A percentile compares a stretch with the other conserved stretches of the same genome.
Conservation (phyloP, 2,888 invertebrate genomes). For the Automeris io region DNA sequence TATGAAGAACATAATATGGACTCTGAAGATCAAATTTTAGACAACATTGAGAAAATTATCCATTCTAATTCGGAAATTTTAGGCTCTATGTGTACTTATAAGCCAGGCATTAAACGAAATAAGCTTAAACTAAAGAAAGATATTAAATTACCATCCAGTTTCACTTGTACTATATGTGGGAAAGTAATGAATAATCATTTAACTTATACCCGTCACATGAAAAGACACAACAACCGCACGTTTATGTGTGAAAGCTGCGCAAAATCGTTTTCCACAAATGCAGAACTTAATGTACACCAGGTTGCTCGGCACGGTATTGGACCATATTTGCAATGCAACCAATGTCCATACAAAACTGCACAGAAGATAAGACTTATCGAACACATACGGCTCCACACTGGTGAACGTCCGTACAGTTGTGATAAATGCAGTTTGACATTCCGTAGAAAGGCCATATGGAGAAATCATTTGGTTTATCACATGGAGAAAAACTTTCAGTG, state of each 20-base stretch:
- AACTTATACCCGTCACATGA: conserved; percentile 54
- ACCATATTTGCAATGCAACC: conserved; percentile 43
- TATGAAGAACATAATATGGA: not conserved
- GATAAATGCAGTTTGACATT: conserved; percentile 63
- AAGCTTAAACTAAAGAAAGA: not conserved
- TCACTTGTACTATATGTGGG: conserved; percentile 44
- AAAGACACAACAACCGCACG: conserved; percentile 45
- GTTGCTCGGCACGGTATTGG: conserved; percentile 49
- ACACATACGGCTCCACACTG: conserved; percentile 56
- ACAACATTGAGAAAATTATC: not conserved
- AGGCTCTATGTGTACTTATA: not conserved
- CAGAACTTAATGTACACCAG: conserved; percentile 45
- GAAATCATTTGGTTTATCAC: conserved; percentile 57
- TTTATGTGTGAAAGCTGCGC: conserved; percentile 64
- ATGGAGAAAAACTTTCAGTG: conserved; percentile 55
- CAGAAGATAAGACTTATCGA: conserved; percentile 44
- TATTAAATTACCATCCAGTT: conserved; percentile 15
- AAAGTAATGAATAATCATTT: conserved; percentile 41
- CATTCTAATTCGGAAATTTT: not conserved
- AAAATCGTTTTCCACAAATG: conserved; percentile 43
- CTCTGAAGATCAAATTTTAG: not conserved
- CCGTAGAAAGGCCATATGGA: conserved; percentile 52
- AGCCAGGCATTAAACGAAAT: conserved; percentile 7
- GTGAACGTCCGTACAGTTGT: conserved; percentile 60
- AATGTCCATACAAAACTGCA: conserved; percentile 53